Evolutionary conservation across 1,140 invertebrate species (phyloP).

Genomic region (Drosophila lacteicornis): DNA sequence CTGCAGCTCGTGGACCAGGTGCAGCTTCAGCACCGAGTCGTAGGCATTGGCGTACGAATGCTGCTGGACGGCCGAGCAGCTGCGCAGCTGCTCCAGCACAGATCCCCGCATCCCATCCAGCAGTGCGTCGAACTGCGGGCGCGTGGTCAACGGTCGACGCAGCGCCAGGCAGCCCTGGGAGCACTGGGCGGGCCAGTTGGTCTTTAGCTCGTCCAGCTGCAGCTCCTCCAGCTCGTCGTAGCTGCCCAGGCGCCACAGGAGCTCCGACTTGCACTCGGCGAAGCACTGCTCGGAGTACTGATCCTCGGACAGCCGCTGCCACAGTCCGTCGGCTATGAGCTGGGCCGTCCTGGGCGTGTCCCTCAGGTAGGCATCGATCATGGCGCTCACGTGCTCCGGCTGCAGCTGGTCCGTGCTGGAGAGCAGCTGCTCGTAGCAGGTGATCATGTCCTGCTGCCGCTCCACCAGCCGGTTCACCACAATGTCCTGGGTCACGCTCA

Average conservation of each 20-base stretch:
- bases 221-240: conserved; percentile 90
- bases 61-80: conserved; percentile 85
- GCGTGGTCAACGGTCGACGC: conserved; percentile 77
- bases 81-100: conserved; percentile 89
- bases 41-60: conserved; percentile 94
- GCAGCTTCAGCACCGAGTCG: conserved; percentile 91
- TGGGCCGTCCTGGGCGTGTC: conserved; percentile 92
- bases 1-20: conserved; percentile 88
- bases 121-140: conserved; percentile 79
- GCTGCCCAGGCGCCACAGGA: conserved; percentile 93
- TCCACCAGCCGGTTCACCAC: conserved; percentile 91
- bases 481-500: conserved; percentile 89
- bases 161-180: conserved; percentile 87
- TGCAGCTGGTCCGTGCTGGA: conserved; percentile 84
- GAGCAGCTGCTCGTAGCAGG: conserved; percentile 91
- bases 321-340: conserved; percentile 87
- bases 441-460: conserved; percentile 90
- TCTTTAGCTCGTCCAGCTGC: conserved; percentile 86
- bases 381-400: conserved; percentile 76
- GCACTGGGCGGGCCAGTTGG: conserved; percentile 86
- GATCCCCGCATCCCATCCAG: conserved; percentile 86
- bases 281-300: conserved; percentile 85
- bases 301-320: conserved; percentile 85
- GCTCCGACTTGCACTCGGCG: conserved; percentile 91
- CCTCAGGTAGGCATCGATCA: conserved; percentile 90